These are phyloP conservation scores for Psilanteris sp. DNA, from an alignment of 1,140 invertebrate species.

Conservation along the genomic window DNA sequence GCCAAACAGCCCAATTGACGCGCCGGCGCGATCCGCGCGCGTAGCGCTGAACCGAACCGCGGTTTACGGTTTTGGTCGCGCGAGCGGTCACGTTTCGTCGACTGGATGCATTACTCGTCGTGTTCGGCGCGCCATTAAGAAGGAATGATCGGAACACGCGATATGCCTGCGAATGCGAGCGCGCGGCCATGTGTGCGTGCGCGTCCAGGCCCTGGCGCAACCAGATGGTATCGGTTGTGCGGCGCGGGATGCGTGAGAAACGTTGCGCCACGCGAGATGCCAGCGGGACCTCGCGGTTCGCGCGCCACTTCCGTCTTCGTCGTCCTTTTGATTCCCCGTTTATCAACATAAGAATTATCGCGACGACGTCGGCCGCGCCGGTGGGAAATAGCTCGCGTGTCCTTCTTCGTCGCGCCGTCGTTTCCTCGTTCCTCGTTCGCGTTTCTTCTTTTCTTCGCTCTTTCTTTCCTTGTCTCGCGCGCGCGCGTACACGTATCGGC, in stretches of 20 bases:
- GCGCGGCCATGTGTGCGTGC: constrained; percentile 3
- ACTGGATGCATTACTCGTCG: constrained; percentile 22
- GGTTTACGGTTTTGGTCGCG: constrained; percentile 6
- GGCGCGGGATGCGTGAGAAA: constrained; percentile 25
- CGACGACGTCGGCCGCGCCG: no score
- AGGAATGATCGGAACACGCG: constrained; percentile 19
- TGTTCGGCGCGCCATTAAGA: constrained; percentile 11
- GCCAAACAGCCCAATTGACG: no score
- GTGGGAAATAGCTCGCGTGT: constrained; percentile 2
- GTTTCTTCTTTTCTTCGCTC: no score
- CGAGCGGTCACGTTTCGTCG: constrained; percentile 12
- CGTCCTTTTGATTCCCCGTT: constrained; percentile 11
- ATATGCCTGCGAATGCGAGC: constrained; percentile 19
- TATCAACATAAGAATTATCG: constrained; percentile 3
- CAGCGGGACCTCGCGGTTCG: no score
- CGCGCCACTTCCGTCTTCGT: constrained; percentile 13
- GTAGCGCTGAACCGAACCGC: no score
- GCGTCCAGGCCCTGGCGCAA: constrained; percentile 1
- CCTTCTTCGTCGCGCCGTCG: no score
- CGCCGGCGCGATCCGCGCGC: no score
- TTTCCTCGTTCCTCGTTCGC: no score
- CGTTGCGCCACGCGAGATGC: neutral
- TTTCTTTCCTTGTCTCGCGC: no score
- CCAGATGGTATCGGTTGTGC: constrained; percentile 16
- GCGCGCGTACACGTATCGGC: no score